Conservation (phyloP, 2,888 invertebrate species). For the Monochamus alternatus region DNA sequence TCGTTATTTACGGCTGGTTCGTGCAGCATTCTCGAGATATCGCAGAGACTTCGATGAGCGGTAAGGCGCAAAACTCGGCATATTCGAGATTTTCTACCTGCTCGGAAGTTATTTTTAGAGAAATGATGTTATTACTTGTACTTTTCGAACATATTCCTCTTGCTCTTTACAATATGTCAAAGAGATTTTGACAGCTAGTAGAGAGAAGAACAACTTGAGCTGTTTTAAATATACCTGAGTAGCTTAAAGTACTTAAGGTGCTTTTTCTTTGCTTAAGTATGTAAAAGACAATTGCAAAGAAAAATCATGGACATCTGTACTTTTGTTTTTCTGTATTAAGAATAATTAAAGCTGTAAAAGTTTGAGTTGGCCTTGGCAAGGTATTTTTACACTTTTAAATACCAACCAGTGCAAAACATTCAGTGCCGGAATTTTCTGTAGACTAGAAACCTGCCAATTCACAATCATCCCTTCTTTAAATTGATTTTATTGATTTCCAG, state of each 20-base stretch:
- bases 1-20: slow-evolving; percentile 27
- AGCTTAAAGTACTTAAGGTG: no score
- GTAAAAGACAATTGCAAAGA: no score
- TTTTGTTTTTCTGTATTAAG: not conserved
- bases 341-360: not conserved
- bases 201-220: not conserved
- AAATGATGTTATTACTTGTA: no score
- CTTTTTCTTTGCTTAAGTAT: no score
- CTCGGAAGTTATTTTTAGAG: not conserved
- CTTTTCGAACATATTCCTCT: not conserved
- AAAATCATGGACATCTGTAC: no score
- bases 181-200: slow-evolving; percentile 23
- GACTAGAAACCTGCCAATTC: not conserved
- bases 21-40: slow-evolving; percentile 37
- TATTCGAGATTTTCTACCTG: not conserved
- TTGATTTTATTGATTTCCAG: no score
- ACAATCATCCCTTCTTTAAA: no score
- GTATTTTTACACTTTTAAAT: not conserved
- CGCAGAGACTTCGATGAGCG: slow-evolving; percentile 56
- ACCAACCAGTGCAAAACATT: no score
- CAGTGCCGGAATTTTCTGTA: not conserved
- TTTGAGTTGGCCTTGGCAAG: not conserved
- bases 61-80: slow-evolving; percentile 54
- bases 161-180: slow-evolving; percentile 11
- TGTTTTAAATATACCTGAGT: not conserved